A percentile compares a stretch with the other conserved stretches of the same genome.
Evolutionary conservation across 2,797 vertebrate genomes (phyloP).

Genomic region (Diglossa cyanea): DNA sequence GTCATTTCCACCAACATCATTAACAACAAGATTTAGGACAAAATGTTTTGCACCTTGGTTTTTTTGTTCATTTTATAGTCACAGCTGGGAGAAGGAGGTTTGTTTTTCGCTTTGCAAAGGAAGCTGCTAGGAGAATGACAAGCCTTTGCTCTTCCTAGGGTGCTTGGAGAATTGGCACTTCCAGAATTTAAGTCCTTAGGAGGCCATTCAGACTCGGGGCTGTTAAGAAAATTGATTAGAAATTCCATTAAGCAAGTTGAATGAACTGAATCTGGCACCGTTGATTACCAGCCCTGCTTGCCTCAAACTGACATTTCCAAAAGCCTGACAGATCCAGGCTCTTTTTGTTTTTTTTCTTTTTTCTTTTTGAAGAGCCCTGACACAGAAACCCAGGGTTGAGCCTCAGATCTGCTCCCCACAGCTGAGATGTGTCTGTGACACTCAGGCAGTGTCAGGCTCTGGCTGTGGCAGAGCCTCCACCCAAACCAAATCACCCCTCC

Average conservation of each 20-base stretch:
- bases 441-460: not conserved
- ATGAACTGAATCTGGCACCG: not conserved
- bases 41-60: slow-evolving; percentile 33
- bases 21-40: not conserved
- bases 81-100: slow-evolving; percentile 8
- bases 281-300: not conserved
- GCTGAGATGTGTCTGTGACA: accelerated
- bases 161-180: not conserved
- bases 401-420: not conserved
- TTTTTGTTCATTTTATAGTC: not conserved
- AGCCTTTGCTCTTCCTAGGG: slow-evolving; percentile 38
- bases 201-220: not conserved
- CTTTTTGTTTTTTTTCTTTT: too few species aligned
- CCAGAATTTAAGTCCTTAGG: slow-evolving; percentile 26
- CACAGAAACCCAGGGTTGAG: not conserved
- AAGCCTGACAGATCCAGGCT: not conserved
- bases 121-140: slow-evolving; percentile 11
- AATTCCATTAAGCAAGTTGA: slow-evolving; percentile 9
- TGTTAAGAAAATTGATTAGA: slow-evolving; percentile 41
- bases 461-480: not conserved
- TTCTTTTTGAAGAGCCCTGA: not conserved
- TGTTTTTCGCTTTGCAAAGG: not conserved
- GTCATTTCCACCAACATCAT: slow-evolving; percentile 27
- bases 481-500: not conserved
- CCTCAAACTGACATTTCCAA: not conserved